Evolutionary conservation across 2,888 invertebrate species (phyloP).

Genomic region (Camponotus fellah): DNA sequence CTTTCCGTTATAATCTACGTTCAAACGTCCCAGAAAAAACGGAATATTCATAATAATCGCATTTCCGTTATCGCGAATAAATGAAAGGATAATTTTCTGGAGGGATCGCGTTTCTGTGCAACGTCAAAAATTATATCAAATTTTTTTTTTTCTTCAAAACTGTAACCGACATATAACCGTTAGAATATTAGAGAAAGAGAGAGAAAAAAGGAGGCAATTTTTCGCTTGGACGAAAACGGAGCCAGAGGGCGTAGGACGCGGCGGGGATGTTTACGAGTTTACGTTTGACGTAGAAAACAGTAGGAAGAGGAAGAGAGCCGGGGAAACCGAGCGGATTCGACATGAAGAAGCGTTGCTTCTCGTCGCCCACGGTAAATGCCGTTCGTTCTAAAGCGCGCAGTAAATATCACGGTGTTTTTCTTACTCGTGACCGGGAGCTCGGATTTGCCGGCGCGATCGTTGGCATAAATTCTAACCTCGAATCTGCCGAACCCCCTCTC

Average conservation of each 20-base stretch:
- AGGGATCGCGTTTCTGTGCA: not conserved
- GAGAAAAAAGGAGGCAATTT: conserved; percentile 2
- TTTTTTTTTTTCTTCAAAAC: not conserved
- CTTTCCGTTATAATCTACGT: not conserved
- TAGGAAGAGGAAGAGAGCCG: conserved; percentile 65
- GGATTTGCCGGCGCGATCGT: conserved; percentile 5
- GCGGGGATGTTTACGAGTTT: conserved; percentile 76
- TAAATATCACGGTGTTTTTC: not conserved
- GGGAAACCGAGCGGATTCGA: conserved; percentile 71
- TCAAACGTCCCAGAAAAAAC: not conserved
- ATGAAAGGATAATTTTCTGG: not conserved
- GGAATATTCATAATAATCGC: not conserved
- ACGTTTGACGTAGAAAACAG: too few species aligned
- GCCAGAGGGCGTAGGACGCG: conserved; percentile 72
- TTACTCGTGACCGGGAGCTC: conserved; percentile 1
- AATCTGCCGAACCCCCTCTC: not conserved
- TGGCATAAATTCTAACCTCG: conserved; percentile 49
- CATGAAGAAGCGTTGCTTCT: conserved; percentile 79
- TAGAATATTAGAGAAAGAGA: conserved; percentile 18
- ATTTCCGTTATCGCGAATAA: too few species aligned
- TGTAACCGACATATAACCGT: conserved; percentile 43
- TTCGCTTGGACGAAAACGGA: conserved; percentile 48
- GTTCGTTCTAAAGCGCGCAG: not conserved
- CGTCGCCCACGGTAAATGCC: conserved; percentile 73
- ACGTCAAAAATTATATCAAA: conserved; percentile 14